phyloP scores from a whole-genome alignment of 2,797 vertebrate genomes.

The Neoniphon sammara region DNA sequence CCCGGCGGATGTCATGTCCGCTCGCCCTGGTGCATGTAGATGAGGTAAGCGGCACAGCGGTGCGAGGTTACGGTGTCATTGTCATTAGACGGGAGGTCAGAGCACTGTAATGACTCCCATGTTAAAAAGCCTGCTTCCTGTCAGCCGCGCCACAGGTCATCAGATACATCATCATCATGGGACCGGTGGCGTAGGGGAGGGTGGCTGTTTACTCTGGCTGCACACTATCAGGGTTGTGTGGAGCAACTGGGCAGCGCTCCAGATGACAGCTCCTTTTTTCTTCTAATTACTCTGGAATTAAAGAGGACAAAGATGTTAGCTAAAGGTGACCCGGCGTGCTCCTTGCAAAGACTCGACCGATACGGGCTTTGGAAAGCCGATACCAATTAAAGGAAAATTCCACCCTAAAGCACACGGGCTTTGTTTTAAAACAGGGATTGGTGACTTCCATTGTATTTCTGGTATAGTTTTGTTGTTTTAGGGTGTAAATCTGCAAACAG shows the following conservation, averaged over 20 bases:
- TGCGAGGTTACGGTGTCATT: constrained; percentile 53
- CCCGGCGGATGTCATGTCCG: constrained; percentile 20
- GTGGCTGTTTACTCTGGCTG: constrained; percentile 77
- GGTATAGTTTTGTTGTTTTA: no score
- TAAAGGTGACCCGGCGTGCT: constrained; percentile 16
- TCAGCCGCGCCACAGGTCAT: constrained; percentile 65
- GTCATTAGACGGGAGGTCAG: constrained; percentile 69
- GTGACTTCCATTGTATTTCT: no score
- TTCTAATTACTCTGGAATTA: constrained; percentile 55
- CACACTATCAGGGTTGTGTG: constrained; percentile 28
- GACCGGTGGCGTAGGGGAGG: constrained; percentile 69
- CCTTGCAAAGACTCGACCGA: no score
- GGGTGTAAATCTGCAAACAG: no score
- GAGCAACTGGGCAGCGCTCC: constrained; percentile 21
- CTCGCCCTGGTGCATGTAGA: constrained; percentile 68
- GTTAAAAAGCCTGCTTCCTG: constrained; percentile 72
- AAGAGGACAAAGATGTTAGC: constrained; percentile 37
- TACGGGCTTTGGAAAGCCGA: no score
- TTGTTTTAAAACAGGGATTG: no score
- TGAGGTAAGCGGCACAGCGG: constrained; percentile 52
- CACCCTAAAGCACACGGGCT: no score
- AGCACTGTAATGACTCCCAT: constrained; percentile 67
- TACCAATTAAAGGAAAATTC: no score
- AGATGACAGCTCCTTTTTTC: constrained; percentile 38
- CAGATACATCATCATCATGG: constrained; percentile 41